phyloP scores from a whole-genome alignment of 2,113 vertebrate genomes.

The Talpa occidentalis region DNA sequence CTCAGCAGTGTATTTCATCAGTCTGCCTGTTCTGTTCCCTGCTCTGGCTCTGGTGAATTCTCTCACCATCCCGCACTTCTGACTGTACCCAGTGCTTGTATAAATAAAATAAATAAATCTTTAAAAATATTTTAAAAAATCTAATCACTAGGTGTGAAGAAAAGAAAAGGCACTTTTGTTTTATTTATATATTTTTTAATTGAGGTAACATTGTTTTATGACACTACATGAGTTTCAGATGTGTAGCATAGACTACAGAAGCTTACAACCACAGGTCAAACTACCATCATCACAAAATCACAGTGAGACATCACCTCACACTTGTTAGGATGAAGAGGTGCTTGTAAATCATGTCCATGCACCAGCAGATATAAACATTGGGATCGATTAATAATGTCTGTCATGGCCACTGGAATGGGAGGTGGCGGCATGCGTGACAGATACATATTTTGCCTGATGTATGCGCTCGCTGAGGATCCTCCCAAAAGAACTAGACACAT shows the following conservation, averaged over 20 bases:
- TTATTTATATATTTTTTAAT: too few species aligned
- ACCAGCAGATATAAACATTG: neutral
- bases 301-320: neutral
- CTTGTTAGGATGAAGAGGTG: neutral
- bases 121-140: too few species aligned
- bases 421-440: neutral
- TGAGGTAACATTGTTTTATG: neutral
- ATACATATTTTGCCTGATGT: neutral
- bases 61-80: too few species aligned
- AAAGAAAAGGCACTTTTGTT: neutral
- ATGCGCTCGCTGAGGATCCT: neutral
- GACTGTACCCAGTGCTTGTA: too few species aligned
- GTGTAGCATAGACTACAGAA: neutral
- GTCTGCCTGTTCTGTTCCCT: too few species aligned
- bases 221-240: too few species aligned
- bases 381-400: neutral
- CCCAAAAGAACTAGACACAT: neutral
- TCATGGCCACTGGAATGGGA: neutral
- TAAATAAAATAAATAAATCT: too few species aligned
- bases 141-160: neutral
- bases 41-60: too few species aligned
- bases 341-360: neutral
- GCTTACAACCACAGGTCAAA: neutral
- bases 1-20: too few species aligned
- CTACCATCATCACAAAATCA: neutral